Evolutionary conservation across 2,888 invertebrate genomes (phyloP).

Genomic region (Limnephilus marmoratus): DNA sequence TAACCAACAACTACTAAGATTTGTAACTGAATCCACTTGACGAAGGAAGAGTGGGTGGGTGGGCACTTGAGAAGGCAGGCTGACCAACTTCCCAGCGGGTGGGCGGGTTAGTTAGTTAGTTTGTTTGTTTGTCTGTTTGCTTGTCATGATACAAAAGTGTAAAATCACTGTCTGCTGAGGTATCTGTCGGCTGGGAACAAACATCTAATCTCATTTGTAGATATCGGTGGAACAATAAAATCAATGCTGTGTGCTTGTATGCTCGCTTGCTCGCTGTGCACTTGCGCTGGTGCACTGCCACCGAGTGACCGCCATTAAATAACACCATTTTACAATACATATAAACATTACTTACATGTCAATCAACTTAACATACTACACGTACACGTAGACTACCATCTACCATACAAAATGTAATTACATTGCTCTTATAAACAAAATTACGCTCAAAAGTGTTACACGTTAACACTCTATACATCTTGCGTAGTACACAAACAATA

Average conservation of each 20-base stretch:
- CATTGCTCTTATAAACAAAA: conserved; percentile 36
- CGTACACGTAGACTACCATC: conserved; percentile 37
- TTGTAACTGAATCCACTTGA: conserved; percentile 57
- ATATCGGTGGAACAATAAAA: conserved; percentile 14
- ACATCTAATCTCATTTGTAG: conserved; percentile 31
- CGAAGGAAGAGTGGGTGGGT: conserved; percentile 51
- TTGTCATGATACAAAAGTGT: conserved; percentile 11
- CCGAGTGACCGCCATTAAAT: not conserved
- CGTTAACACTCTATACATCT: conserved; percentile 19
- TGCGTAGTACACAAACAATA: conserved; percentile 16
- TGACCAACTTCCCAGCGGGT: conserved; percentile 2
- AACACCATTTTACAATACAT: conserved; percentile 30
- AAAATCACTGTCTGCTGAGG: conserved; percentile 44
- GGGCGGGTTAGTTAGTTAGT: not conserved
- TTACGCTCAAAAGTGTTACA: conserved; percentile 23
- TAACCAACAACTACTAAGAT: conserved; percentile 52
- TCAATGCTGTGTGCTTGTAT: not conserved
- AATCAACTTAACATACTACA: conserved; percentile 8
- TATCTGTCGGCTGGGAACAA: conserved; percentile 32
- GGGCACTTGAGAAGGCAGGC: not conserved
- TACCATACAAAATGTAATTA: conserved; percentile 40
- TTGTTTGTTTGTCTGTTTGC: not conserved
- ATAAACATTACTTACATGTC: conserved; percentile 39
- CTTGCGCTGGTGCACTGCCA: not conserved
- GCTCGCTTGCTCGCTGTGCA: not conserved